Conservation (phyloP, 2,888 invertebrate species). For the Orthonevra nobilis region DNA sequence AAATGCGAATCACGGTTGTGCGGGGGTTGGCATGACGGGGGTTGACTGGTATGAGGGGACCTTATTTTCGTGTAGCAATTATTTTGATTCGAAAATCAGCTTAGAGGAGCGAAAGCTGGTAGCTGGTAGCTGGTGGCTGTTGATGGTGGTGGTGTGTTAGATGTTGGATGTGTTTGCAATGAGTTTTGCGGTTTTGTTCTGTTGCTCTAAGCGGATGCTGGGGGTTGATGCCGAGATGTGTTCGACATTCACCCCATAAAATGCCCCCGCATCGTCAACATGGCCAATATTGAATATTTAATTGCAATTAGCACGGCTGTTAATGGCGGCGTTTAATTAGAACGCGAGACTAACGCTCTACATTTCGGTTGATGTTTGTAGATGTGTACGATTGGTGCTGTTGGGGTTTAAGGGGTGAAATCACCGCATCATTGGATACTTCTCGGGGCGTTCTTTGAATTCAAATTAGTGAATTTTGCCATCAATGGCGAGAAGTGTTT, state of each 20-base stretch:
- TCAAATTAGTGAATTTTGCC: slow-evolving; percentile 17
- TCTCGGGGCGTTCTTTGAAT: not conserved
- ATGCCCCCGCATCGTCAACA: slow-evolving; percentile 14
- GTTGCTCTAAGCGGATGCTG: slow-evolving; percentile 37
- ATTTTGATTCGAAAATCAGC: slow-evolving; percentile 70
- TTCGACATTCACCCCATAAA: not conserved
- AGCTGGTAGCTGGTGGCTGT: not conserved
- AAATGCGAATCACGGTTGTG: not conserved
- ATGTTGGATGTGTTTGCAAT: slow-evolving; percentile 59
- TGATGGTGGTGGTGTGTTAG: no score
- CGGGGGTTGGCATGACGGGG: not conserved
- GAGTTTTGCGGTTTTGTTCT: slow-evolving; percentile 57
- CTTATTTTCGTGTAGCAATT: slow-evolving; percentile 66
- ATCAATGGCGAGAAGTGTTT: no score
- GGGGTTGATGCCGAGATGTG: slow-evolving; percentile 30
- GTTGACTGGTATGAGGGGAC: slow-evolving; percentile 1
- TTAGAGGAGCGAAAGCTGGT: slow-evolving; percentile 43
- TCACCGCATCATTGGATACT: slow-evolving; percentile 71
- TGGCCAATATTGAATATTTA: slow-evolving; percentile 79
- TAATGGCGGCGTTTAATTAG: slow-evolving; percentile 69
- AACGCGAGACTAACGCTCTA: slow-evolving; percentile 50
- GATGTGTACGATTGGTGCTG: not conserved
- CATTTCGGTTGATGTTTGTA: slow-evolving; percentile 32
- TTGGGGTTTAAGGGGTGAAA: slow-evolving; percentile 63
- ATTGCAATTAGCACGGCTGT: slow-evolving; percentile 79